Base-by-base conservation (phyloP, 2,797 vertebrate species). In the Crocodylus rhombifer region DNA sequence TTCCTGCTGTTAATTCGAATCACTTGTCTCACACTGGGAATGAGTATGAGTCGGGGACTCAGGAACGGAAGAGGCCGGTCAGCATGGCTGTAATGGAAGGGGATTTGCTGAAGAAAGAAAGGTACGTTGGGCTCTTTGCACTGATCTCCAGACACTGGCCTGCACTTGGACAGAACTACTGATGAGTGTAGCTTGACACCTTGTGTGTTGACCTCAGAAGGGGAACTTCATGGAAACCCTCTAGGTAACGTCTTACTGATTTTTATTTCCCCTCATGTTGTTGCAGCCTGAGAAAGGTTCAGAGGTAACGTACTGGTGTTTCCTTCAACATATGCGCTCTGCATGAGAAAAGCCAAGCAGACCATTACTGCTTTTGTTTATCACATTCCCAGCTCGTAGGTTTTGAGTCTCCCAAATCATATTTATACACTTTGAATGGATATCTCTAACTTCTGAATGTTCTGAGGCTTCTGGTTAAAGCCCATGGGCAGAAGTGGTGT, bases 11-110 rank as follows among this genome's bases (percentile, higher is more conserved):
- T 0, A 98, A 98, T 64, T 98, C 98, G 74, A 99, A 99, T 95
- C 98, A 99, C 92, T 98, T 98, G 85, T 98, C 98, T 64, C 98
- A 99, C 94, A 88, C 97, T 71, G 98, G 98, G 90, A 98, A 97
- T 3, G 98, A 98, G 51, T 98, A 98, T 8, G 99, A 99, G 84
- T 98, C 98, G 0, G 97, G 98, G 83, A 98, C 99, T 62, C 95
- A 98, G 58, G 99, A 99, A 97, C 98, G 98, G 97, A 99, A 99
- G 97, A 98, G 99, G 96, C 99, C 99, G 1, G 97, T 98, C 83
- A 99, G 99, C 65, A 98, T 99, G 98, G 98, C 99, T 20, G 98
- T 98, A 86, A 98, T 98, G 91, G 99, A 99, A 71, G 98, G 97
- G 20, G 99, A 99, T 86, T 1, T 98, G 3, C 42, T 98, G 13